Percentiles rank a stretch among this genome's conserved stretches.
Conservation (phyloP, 1,140 invertebrate genomes). For the Brachystomella parvula region DNA sequence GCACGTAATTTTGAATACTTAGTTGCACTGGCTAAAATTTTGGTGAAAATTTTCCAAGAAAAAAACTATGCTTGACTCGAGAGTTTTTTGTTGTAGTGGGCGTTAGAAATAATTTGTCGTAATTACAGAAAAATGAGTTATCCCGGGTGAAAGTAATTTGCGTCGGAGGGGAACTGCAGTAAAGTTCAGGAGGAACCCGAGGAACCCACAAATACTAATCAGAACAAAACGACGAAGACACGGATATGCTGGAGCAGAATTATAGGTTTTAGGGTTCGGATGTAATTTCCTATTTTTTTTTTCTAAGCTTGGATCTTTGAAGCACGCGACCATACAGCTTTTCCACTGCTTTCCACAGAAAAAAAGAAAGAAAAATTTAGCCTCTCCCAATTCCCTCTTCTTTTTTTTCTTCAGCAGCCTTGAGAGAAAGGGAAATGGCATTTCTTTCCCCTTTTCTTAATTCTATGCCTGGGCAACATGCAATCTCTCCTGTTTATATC, state of each 20-base stretch:
- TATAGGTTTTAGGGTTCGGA: conserved; percentile 9
- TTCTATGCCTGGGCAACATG: conserved; percentile 7
- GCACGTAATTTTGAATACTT: no score
- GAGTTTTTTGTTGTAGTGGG: no score
- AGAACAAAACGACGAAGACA: background rate
- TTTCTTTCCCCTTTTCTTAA: background rate
- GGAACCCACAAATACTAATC: conserved; percentile 7
- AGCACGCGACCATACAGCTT: conserved; percentile 3
- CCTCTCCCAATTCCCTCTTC: background rate
- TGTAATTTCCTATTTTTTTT: conserved; percentile 9
- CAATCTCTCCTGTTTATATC: conserved; percentile 1
- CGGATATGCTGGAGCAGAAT: background rate
- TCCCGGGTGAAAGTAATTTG: no score
- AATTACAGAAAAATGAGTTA: no score
- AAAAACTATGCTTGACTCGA: no score
- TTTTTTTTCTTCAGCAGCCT: background rate
- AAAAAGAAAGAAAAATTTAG: background rate
- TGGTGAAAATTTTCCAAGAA: no score
- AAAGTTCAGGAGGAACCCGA: no score
- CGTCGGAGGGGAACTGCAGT: no score
- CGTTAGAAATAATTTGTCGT: no score
- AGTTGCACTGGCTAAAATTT: no score
- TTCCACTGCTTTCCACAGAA: no score
- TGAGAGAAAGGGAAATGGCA: background rate
- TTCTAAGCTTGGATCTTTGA: conserved; percentile 4